A percentile compares a stretch with the other conserved stretches of the same genome.
phyloP scores from a whole-genome alignment of 2,888 invertebrate genomes.

The Lasioglossum calceatum region DNA sequence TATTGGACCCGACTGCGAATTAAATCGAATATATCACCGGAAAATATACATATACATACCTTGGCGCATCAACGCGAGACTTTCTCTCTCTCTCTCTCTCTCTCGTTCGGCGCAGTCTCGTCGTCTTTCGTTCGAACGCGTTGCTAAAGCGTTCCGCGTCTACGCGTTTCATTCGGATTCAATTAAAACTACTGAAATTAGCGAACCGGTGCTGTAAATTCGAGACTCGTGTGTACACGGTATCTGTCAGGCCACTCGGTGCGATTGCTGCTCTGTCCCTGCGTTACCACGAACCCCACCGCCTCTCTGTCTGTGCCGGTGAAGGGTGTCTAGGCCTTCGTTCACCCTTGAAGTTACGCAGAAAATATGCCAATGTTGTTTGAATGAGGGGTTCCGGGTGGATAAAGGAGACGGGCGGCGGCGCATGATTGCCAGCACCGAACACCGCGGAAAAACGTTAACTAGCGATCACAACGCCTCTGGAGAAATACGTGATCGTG shows the following conservation, averaged over 20 bases:
- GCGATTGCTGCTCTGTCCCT: not conserved
- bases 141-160: not conserved
- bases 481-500: slow-evolving; percentile 39
- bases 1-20: slow-evolving; percentile 31
- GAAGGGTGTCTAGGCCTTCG: slow-evolving; percentile 37
- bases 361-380: slow-evolving; percentile 59
- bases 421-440: slow-evolving; percentile 25
- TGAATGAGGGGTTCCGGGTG: slow-evolving; percentile 25
- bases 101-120: not conserved
- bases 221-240: not conserved
- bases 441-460: slow-evolving; percentile 33
- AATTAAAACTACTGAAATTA: slow-evolving; percentile 2
- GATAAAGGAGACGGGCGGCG: slow-evolving; percentile 22
- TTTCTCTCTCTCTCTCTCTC: not conserved
- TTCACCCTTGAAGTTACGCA: slow-evolving; percentile 36
- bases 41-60: not conserved
- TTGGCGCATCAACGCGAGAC: not conserved
- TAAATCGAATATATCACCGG: not conserved
- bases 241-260: not conserved
- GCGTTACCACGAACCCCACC: not conserved
- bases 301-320: not conserved
- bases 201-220: not conserved
- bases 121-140: not conserved
- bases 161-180: not conserved
- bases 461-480: slow-evolving; percentile 33